Conservation (phyloP, 53 echinoderm and acorn worm species). For the Mesocentrotus franciscanus region DNA sequence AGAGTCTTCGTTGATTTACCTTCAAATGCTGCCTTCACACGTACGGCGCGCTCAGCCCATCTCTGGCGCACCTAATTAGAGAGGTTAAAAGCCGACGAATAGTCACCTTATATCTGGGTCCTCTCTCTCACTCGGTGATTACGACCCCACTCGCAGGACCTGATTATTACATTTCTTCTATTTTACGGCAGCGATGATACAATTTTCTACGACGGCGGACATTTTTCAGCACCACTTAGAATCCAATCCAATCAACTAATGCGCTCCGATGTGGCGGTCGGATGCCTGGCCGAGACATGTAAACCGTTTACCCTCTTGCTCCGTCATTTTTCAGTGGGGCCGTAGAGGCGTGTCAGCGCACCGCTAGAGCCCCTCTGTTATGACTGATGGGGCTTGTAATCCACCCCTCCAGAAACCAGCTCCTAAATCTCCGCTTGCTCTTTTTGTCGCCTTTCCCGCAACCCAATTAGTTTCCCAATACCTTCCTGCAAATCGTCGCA, state of each 20-base stretch:
- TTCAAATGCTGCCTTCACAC: constrained; percentile 53
- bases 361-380: constrained; percentile 50
- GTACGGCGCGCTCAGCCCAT: constrained; percentile 40
- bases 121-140: constrained; percentile 65
- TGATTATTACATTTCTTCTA: constrained; percentile 68
- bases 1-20: constrained; percentile 58
- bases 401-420: constrained; percentile 64
- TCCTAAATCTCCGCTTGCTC: constrained; percentile 63
- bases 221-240: constrained; percentile 68
- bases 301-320: constrained; percentile 64
- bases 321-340: constrained; percentile 52
- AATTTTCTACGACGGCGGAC: constrained; percentile 68
- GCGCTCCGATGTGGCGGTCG: constrained; percentile 56
- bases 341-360: constrained; percentile 46
- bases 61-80: constrained; percentile 63
- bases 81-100: constrained; percentile 56
- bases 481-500: constrained; percentile 65
- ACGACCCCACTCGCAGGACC: constrained; percentile 58
- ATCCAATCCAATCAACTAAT: constrained; percentile 74
- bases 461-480: constrained; percentile 69
- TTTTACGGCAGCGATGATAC: constrained; percentile 70
- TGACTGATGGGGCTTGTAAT: constrained; percentile 62
- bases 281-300: constrained; percentile 54
- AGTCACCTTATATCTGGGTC: constrained; percentile 67
- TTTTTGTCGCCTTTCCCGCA: constrained; percentile 60